A percentile compares a stretch with the other conserved stretches of the same genome.
These are phyloP conservation scores for Centropus bengalensis DNA, from an alignment of 2,113 vertebrate genomes.

Conservation along the genomic window DNA sequence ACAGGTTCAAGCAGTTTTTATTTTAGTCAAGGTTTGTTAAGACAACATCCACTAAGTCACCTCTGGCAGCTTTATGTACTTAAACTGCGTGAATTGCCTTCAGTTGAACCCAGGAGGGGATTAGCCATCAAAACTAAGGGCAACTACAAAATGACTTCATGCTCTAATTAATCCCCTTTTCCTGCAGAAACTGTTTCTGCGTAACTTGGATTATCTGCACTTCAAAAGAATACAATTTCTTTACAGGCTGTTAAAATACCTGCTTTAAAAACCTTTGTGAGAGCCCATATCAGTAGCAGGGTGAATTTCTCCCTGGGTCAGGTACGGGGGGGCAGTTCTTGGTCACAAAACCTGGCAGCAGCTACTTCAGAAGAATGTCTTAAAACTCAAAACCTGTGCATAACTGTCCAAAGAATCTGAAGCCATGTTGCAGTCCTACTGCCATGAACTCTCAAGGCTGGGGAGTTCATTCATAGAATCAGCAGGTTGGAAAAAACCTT, in stretches of 20 bases:
- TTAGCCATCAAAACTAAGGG: slow-evolving; percentile 3
- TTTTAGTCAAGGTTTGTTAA: background rate
- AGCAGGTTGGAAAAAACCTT: too few relatives aligned
- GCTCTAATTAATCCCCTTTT: background rate
- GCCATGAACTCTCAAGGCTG: background rate
- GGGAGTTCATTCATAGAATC: background rate
- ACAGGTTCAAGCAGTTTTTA: background rate
- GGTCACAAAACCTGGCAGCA: accelerated
- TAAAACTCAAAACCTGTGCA: background rate
- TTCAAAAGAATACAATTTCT: background rate
- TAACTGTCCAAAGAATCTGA: background rate
- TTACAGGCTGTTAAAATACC: background rate
- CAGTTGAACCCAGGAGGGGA: background rate
- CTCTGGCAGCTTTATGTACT: background rate
- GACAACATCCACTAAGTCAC: background rate
- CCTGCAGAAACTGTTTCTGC: background rate
- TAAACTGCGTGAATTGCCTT: background rate
- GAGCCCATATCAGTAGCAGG: background rate
- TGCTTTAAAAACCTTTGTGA: background rate
- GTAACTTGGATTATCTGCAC: background rate
- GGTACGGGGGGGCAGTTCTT: background rate
- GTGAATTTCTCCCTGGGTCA: background rate
- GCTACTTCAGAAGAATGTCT: background rate
- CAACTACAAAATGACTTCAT: background rate
- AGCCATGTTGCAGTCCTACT: background rate